These are phyloP conservation scores for Drosophila triauraria DNA, from an alignment of 1,140 invertebrate genomes.

Conservation along the genomic window DNA sequence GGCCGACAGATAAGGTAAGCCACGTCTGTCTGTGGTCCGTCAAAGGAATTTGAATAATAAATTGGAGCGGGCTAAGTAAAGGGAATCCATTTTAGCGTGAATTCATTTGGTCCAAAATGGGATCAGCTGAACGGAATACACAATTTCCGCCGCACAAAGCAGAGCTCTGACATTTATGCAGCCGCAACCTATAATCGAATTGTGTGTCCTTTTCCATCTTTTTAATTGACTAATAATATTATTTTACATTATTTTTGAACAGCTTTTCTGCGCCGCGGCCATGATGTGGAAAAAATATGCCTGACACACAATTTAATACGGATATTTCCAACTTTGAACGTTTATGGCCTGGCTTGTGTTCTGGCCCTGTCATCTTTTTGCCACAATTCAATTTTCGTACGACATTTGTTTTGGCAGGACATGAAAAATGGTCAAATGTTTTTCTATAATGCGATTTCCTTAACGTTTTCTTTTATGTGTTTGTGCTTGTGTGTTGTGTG, in stretches of 20 bases:
- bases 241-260: slow-evolving; percentile 18
- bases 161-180: slow-evolving; percentile 26
- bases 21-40: neutral
- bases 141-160: slow-evolving; percentile 2
- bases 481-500: slow-evolving; percentile 39
- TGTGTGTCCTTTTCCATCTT: slow-evolving; percentile 5
- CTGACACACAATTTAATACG: slow-evolving; percentile 32
- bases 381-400: slow-evolving; percentile 72
- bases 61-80: slow-evolving; percentile 13
- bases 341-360: slow-evolving; percentile 32
- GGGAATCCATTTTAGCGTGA: slow-evolving; percentile 10
- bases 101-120: slow-evolving; percentile 22
- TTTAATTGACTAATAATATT: slow-evolving; percentile 43
- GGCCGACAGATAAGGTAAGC: slow-evolving; percentile 26
- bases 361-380: slow-evolving; percentile 43
- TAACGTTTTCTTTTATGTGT: slow-evolving; percentile 66
- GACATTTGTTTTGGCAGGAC: slow-evolving; percentile 49
- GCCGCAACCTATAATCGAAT: slow-evolving; percentile 22
- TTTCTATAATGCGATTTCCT: slow-evolving; percentile 78
- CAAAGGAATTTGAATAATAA: slow-evolving; percentile 35
- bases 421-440: slow-evolving; percentile 79
- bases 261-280: neutral
- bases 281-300: neutral
- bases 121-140: slow-evolving; percentile 19
- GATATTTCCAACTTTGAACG: slow-evolving; percentile 23